Evolutionary conservation across 2,888 invertebrate species (phyloP).

Genomic region (Coecobrya sp.): DNA sequence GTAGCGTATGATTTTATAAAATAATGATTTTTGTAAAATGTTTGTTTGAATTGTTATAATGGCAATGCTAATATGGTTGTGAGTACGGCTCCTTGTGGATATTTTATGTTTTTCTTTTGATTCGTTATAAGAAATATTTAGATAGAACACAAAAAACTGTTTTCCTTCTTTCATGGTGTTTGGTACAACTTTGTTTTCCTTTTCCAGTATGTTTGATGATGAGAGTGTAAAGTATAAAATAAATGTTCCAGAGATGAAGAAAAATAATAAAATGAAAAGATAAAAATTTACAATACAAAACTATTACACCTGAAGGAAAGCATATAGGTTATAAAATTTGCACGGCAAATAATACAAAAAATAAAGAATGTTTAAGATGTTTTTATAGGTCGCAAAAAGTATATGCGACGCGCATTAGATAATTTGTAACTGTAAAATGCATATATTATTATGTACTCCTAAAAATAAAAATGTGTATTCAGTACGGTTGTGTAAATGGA

Average conservation of each 20-base stretch:
- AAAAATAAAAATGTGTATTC: not conserved
- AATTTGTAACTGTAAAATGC: constrained; percentile 37
- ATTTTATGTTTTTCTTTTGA: too few relatives aligned
- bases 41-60: too few relatives aligned
- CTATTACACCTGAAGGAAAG: not conserved
- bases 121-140: too few relatives aligned
- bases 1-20: too few relatives aligned
- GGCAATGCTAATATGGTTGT: too few relatives aligned
- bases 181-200: too few relatives aligned
- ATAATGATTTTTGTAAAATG: too few relatives aligned
- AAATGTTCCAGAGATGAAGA: not conserved
- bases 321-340: not conserved
- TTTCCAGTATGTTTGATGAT: too few relatives aligned
- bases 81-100: too few relatives aligned
- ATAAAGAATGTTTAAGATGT: not conserved
- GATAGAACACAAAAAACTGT: too few relatives aligned
- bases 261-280: not conserved
- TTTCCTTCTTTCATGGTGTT: too few relatives aligned
- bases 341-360: not conserved
- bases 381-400: not conserved
- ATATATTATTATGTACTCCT: not conserved
- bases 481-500: not conserved
- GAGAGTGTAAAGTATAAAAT: too few relatives aligned
- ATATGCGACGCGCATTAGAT: not conserved
- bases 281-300: not conserved